Base-by-base conservation (phyloP, 2,797 vertebrate species). In the Poeciliopsis turneri region DNA sequence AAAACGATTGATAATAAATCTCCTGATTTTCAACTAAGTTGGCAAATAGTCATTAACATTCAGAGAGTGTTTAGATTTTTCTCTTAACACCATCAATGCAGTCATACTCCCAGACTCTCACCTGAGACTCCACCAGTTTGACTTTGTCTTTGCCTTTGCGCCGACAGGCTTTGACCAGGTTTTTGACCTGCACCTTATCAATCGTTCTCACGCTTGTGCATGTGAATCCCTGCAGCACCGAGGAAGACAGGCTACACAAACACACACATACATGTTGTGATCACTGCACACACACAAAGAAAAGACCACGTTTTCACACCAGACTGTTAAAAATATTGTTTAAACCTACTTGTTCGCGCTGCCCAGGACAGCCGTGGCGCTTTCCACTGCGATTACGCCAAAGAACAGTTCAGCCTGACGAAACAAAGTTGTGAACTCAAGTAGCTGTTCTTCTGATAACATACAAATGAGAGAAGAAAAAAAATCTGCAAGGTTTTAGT, bases 191-290 rank as follows among this genome's bases (percentile, higher is more conserved):
- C 0, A 0, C 0, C 0, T 0, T 70, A 11, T 23, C 0, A 30
- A 95, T 8, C 0, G 1, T 73, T 70, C 86, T 83, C 72, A 94
- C 91, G 1, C 82, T 66, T 0, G 93, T 94, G 78, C 95, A 95
- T 0, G 92, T 95, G 88, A 96, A 96, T 7, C 96, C 96, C 90
- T 95, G 95, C 55, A 96, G 89, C 68, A 95, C 83, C 39, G 86
- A 85, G 41, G 94, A 93, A 0, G 96, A 95, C 76, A 96, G 80
- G 66, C 95, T 95, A 51, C 69, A 76, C 43, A 72, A 33, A 89
- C 30, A 85, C 33, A 86, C 30, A 88, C 18, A 84, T 46, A 76
- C 51, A 80, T 39, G 73, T 47, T 79, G 68, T 51, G 23, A 41
- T 68, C 36, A 41, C 33, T 68, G 2, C 36, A 16, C 11, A 69